These are phyloP conservation scores for Clunio marinus DNA, from an alignment of 2,888 invertebrate species.

Conservation along the genomic window DNA sequence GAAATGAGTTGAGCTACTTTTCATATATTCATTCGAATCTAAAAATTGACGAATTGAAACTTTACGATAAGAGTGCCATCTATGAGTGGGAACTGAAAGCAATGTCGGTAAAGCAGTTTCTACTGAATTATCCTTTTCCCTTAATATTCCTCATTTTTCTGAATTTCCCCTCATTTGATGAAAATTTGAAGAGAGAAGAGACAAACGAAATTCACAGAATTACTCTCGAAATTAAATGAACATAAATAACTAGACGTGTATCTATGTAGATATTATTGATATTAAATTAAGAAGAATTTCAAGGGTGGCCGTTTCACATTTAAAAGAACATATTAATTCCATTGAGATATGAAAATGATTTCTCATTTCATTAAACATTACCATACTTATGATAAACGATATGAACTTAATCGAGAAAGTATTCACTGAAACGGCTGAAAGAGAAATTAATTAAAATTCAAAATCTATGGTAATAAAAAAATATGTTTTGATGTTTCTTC, in stretches of 20 bases:
- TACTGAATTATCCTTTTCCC: too few species aligned
- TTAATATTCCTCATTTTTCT: too few species aligned
- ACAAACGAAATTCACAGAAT: too few species aligned
- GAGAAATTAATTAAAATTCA: conserved; percentile 21
- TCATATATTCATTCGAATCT: too few species aligned
- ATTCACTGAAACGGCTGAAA: conserved; percentile 16
- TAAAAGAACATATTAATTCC: background rate
- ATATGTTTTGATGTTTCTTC: background rate
- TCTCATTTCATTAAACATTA: conserved; percentile 13
- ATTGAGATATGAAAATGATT: conserved; percentile 14
- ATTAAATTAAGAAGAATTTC: background rate
- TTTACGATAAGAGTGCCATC: too few species aligned
- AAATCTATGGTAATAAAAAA: conserved; percentile 3
- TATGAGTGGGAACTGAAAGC: too few species aligned
- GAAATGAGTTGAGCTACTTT: too few species aligned
- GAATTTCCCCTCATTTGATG: too few species aligned
- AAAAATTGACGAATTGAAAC: too few species aligned
- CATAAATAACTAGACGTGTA: background rate
- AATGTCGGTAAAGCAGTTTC: too few species aligned
- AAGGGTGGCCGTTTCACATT: background rate
- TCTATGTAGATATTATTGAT: background rate
- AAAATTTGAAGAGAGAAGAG: too few species aligned
- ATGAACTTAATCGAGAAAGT: conserved; percentile 1
- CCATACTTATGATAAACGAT: background rate
- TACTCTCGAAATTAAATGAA: background rate